Evolutionary conservation across 2,113 vertebrate genomes (phyloP).

Genomic region (Bufo gargarizans): DNA sequence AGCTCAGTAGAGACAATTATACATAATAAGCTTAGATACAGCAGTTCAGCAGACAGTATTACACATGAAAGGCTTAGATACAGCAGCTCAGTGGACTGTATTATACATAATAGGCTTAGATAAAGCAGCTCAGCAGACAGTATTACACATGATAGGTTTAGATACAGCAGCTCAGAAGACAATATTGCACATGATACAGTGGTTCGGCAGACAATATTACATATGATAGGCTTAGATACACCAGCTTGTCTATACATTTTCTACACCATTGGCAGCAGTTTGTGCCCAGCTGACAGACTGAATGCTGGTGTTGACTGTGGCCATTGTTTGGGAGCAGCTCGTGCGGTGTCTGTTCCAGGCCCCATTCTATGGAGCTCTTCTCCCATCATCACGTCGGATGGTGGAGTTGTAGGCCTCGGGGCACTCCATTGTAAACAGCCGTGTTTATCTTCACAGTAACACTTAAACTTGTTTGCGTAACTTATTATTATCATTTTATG

Average conservation of each 20-base stretch:
- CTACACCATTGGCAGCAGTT: neutral
- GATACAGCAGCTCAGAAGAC: neutral
- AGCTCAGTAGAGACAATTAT: neutral
- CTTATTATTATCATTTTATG: constrained; percentile 33
- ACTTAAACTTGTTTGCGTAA: constrained; percentile 26
- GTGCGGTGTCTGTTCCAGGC: constrained; percentile 34
- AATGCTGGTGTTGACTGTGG: constrained; percentile 1
- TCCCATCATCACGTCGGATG: neutral
- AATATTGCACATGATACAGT: neutral
- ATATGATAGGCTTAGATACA: neutral
- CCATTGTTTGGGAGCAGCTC: constrained; percentile 41
- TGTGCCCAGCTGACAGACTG: neutral
- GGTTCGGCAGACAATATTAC: neutral
- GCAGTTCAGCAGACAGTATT: neutral
- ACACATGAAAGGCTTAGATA: neutral
- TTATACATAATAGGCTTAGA: neutral
- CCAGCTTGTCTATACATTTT: neutral
- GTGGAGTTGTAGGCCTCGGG: constrained; percentile 12
- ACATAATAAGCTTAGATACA: neutral
- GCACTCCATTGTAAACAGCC: constrained; percentile 30
- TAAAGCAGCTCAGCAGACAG: neutral
- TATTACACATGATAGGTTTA: neutral
- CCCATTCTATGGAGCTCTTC: neutral
- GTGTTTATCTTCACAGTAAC: constrained; percentile 39
- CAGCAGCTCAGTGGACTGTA: neutral